Percentiles rank a stretch among this genome's conserved stretches.
Evolutionary conservation across 1,140 invertebrate genomes (phyloP).

Genomic region (Saccostrea cuccullata): DNA sequence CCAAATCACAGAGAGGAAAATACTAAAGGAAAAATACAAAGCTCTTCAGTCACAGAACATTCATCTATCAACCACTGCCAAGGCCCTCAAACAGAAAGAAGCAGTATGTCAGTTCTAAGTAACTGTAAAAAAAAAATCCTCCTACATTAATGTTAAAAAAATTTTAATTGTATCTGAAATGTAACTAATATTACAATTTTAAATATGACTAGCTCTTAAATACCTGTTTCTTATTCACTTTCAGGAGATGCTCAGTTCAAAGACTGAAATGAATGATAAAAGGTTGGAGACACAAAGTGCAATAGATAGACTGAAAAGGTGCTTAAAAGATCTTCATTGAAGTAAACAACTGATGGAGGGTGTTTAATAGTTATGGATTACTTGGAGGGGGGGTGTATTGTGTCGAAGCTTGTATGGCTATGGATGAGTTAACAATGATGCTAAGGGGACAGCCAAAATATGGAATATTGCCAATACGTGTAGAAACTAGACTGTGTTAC

Average conservation of each 20-base stretch:
- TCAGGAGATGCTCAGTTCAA: constrained; percentile 67
- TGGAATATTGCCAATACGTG: background rate
- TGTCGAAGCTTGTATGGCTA: too few relatives aligned
- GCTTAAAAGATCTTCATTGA: constrained; percentile 18
- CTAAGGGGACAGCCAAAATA: background rate
- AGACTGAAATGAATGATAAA: constrained; percentile 63
- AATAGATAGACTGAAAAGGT: constrained; percentile 66
- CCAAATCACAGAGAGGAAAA: constrained; percentile 68
- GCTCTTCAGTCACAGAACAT: constrained; percentile 66
- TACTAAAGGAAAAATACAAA: constrained; percentile 69
- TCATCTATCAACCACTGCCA: constrained; percentile 69
- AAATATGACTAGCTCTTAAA: background rate
- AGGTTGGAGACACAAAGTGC: constrained; percentile 58
- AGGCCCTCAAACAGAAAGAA: constrained; percentile 68
- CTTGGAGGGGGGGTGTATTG: background rate
- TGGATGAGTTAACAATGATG: too few relatives aligned
- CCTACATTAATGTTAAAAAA: too few relatives aligned
- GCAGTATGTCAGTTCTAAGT: constrained; percentile 64
- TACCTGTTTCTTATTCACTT: too few relatives aligned
- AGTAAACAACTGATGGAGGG: background rate
- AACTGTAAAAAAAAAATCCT: background rate
- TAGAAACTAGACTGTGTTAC: background rate
- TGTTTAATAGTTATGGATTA: background rate
- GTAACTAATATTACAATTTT: background rate
- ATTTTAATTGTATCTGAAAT: background rate